Conservation (phyloP, 1,140 invertebrate species). For the Drosophila neocordata region DNA sequence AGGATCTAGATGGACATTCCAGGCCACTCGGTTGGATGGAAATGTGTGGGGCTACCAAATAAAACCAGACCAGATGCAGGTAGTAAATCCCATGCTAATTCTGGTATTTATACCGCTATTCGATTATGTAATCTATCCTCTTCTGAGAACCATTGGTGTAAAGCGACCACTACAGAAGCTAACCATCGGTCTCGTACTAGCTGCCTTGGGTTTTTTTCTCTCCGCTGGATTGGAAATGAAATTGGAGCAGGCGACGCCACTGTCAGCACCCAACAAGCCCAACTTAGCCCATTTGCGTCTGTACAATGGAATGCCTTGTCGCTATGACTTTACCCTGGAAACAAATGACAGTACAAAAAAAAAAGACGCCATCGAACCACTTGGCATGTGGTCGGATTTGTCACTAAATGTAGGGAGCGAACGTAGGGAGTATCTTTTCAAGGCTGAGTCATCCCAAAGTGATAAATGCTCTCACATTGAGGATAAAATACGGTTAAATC, state of each 20-base stretch:
- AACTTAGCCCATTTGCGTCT: slow-evolving; percentile 87
- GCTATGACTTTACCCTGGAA: slow-evolving; percentile 55
- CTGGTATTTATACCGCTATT: slow-evolving; percentile 94
- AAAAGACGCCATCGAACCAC: slow-evolving; percentile 28
- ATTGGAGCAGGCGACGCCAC: slow-evolving; percentile 88
- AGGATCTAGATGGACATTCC: slow-evolving; percentile 97
- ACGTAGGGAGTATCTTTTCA: slow-evolving; percentile 35
- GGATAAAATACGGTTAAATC: slow-evolving; percentile 41
- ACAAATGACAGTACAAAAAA: neutral
- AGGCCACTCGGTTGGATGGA: slow-evolving; percentile 95
- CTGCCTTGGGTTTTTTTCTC: slow-evolving; percentile 91
- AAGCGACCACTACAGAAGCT: slow-evolving; percentile 89
- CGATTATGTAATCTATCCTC: slow-evolving; percentile 88
- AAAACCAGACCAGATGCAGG: slow-evolving; percentile 95
- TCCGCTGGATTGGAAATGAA: slow-evolving; percentile 93
- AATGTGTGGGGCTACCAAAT: slow-evolving; percentile 87
- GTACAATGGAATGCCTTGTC: slow-evolving; percentile 87
- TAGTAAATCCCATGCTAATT: slow-evolving; percentile 93
- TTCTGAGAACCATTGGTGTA: slow-evolving; percentile 83
- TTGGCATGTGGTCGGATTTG: slow-evolving; percentile 65
- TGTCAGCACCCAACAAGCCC: slow-evolving; percentile 83
- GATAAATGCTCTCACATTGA: slow-evolving; percentile 47
- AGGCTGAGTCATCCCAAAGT: slow-evolving; percentile 13
- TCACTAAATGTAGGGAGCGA: slow-evolving; percentile 15
- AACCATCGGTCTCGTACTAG: slow-evolving; percentile 92